Base-by-base conservation (phyloP, 2,113 vertebrate genomes). In the Alaudala cheleensis region DNA sequence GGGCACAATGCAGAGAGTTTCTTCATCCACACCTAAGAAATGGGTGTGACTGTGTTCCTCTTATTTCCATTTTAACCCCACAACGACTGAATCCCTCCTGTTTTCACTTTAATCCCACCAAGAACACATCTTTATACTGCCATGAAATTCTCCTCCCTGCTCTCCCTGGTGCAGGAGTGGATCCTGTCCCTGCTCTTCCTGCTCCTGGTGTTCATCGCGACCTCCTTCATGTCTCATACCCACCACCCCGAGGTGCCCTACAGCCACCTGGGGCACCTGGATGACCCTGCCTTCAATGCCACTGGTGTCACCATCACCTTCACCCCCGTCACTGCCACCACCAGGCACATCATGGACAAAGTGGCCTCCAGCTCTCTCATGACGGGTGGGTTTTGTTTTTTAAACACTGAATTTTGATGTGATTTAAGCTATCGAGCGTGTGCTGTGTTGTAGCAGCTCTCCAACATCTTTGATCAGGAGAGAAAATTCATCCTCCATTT, bases 91-190 rank as follows among this genome's bases (percentile, higher is more conserved):
- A 9, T 20, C 29, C 20, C 40, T 33, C 47, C 14, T 19, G 8
- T 5, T 45, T 9, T 0, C 3, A 8, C n/a, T 49, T 58, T 6
- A 44, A 49, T 13, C 70, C 73, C 14, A 0, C 50, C 9, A 31
- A 64, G 26, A 29, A 9, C 2, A 1, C 1, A 20, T 4, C 44
- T 17, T 6, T 5, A 1, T 1, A 1, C 9, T 14, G 14, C 34
- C 39, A 0, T 9, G 6, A 9, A 22, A 10, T 29, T 51, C 56
- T 72, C 51, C 79, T 14, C 56, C 76, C 62, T 3, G 2, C 71
- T 84, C 80, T 58, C 44, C 53, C 73, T 45, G 77, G 22, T 37
- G 1, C 8, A 98, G 98, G 98, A 98, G 57, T 98, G 96, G 96
- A 31, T 95, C 14, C 82, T 96, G 57, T 96, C 97, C 13, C 85